Percentiles rank a stretch among this genome's conserved stretches.
These are phyloP conservation scores for Hippasteria phrygiana DNA, from an alignment of 53 echinoderm and acorn worm genomes.

Conservation along the genomic window DNA sequence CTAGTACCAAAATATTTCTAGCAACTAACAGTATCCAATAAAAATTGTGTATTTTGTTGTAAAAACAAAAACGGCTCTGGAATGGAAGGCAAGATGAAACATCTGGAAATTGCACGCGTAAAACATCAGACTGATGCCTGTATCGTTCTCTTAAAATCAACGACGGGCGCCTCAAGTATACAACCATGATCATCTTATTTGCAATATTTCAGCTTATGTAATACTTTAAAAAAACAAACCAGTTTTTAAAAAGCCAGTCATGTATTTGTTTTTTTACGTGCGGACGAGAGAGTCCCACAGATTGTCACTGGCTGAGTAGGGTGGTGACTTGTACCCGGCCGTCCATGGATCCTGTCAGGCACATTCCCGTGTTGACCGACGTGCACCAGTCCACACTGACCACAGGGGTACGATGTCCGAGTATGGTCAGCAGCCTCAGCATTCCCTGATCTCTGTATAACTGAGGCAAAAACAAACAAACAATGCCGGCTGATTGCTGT, in stretches of 20 bases:
- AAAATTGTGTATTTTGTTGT: too few species aligned
- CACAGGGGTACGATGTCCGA: conserved; percentile 94
- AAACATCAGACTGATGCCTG: too few species aligned
- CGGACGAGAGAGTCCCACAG: background rate
- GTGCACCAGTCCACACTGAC: conserved; percentile 99
- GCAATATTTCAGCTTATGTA: background rate
- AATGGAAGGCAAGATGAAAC: too few species aligned
- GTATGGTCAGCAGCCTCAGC: conserved; percentile 80
- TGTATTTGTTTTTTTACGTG: background rate
- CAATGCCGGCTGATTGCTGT: background rate
- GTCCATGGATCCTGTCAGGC: conserved; percentile 98
- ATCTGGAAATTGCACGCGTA: too few species aligned
- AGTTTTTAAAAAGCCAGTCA: background rate
- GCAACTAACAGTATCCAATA: too few species aligned
- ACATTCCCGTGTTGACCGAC: conserved; percentile 95
- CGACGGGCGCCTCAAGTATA: background rate
- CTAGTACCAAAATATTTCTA: too few species aligned
- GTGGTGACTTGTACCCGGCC: conserved; percentile 95
- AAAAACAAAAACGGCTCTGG: too few species aligned
- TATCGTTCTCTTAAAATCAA: too few species aligned
- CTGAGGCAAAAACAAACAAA: conserved; percentile 39
- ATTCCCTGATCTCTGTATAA: conserved; percentile 68
- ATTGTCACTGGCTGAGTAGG: conserved; percentile 79
- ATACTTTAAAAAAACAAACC: background rate
- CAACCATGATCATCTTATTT: background rate